Evolutionary conservation across 2,888 invertebrate genomes (phyloP).

Genomic region (Calliopum simillimum): DNA sequence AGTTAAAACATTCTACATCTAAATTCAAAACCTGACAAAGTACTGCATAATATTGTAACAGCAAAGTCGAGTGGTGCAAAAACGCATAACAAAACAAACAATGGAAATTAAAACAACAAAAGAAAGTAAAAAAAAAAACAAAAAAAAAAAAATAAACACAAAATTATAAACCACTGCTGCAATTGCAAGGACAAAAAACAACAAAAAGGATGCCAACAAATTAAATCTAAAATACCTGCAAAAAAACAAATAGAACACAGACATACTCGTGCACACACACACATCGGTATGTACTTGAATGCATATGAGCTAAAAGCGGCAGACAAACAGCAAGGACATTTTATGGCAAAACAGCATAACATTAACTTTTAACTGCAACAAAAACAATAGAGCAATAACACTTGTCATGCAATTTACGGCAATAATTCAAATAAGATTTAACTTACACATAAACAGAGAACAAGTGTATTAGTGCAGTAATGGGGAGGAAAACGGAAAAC

Average conservation of each 20-base stretch:
- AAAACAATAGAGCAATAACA: constrained; percentile 38
- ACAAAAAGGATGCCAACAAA: too few species aligned
- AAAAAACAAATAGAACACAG: too few species aligned
- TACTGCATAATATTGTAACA: too few species aligned
- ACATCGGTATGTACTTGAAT: too few species aligned
- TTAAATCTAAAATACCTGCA: too few species aligned
- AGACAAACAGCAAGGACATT: constrained; percentile 14
- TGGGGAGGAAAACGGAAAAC: too few species aligned
- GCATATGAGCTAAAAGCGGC: too few species aligned
- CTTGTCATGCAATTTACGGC: constrained; percentile 56
- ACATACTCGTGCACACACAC: too few species aligned
- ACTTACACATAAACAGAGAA: constrained; percentile 42
- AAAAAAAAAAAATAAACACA: background rate
- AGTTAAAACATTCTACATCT: too few species aligned
- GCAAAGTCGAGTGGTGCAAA: too few species aligned
- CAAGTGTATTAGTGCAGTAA: constrained; percentile 7
- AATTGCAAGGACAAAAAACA: constrained; percentile 3
- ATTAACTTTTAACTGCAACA: constrained; percentile 40
- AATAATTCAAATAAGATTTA: constrained; percentile 65
- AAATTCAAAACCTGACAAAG: too few species aligned
- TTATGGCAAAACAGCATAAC: constrained; percentile 25
- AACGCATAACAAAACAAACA: too few species aligned
- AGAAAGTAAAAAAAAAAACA: background rate
- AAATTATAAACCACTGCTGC: background rate
- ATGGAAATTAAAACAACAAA: background rate